Evolutionary conservation across 1,140 invertebrate genomes (phyloP).

Genomic region (Samia ricini): DNA sequence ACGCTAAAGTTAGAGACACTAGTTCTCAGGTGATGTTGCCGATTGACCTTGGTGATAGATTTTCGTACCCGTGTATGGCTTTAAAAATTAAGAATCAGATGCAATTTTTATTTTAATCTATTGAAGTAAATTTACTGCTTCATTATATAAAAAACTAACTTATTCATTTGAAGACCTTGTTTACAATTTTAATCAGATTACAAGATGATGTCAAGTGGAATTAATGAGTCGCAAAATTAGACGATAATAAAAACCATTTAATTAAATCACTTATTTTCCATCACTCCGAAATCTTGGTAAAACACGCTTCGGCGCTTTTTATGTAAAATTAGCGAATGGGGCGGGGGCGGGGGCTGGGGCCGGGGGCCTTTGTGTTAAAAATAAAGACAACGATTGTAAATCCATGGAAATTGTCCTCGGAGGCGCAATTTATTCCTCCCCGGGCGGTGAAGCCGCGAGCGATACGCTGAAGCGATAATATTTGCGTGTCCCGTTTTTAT

Average conservation of each 20-base stretch:
- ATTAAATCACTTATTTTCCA: slow-evolving; percentile 16
- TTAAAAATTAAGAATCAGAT: no score
- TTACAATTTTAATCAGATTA: neutral
- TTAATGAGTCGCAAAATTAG: neutral
- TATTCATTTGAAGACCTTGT: no score
- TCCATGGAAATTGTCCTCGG: slow-evolving; percentile 31
- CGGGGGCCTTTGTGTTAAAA: slow-evolving; percentile 20
- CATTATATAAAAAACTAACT: no score
- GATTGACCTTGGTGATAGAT: no score
- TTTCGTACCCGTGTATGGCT: no score
- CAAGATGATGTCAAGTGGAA: no score
- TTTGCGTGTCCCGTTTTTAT: neutral
- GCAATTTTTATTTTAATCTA: no score
- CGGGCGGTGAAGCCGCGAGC: neutral
- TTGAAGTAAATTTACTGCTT: no score
- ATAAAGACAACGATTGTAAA: slow-evolving; percentile 38
- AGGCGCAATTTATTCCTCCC: slow-evolving; percentile 36
- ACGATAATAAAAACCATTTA: slow-evolving; percentile 12
- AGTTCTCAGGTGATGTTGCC: no score
- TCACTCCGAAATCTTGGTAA: slow-evolving; percentile 12
- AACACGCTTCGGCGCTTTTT: slow-evolving; percentile 35
- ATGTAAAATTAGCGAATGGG: slow-evolving; percentile 38
- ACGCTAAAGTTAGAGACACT: no score
- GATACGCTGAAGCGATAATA: neutral
- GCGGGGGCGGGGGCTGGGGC: no score